phyloP scores from a whole-genome alignment of 2,113 vertebrate genomes.

The Onychostoma macrolepis region DNA sequence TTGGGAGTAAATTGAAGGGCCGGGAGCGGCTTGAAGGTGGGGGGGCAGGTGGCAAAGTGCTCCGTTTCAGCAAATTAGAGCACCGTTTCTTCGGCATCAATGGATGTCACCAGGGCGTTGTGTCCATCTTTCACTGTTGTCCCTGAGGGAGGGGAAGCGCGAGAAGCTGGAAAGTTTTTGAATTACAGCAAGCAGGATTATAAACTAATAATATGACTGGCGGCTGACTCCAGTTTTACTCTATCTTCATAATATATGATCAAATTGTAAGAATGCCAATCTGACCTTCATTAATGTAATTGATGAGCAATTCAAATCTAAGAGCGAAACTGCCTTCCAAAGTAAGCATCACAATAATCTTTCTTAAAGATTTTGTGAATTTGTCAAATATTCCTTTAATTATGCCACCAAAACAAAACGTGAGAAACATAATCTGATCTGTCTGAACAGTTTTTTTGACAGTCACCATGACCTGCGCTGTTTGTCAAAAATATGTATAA shows the following conservation, averaged over 20 bases:
- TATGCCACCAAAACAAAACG: background rate
- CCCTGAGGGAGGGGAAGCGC: background rate
- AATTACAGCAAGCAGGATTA: background rate
- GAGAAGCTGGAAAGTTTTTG: background rate
- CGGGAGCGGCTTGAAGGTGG: conserved; percentile 43
- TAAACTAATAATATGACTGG: background rate
- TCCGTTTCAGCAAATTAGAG: conserved; percentile 24
- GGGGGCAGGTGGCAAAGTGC: conserved; percentile 27
- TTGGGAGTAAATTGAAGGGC: conserved; percentile 67
- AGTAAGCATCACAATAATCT: background rate
- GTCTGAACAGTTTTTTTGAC: background rate
- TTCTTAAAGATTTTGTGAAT: background rate
- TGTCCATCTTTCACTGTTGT: background rate
- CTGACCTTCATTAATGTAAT: background rate
- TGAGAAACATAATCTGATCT: background rate
- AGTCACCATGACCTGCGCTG: background rate
- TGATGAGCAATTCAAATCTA: background rate
- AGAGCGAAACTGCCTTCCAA: background rate
- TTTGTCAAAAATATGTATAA: background rate
- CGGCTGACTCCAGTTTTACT: background rate
- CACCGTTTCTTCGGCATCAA: conserved; percentile 23
- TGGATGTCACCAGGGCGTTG: background rate
- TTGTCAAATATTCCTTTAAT: background rate
- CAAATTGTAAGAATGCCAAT: background rate
- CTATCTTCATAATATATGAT: background rate